These are phyloP conservation scores for Nibea coibor DNA, from an alignment of 2,113 vertebrate genomes.

Conservation along the genomic window DNA sequence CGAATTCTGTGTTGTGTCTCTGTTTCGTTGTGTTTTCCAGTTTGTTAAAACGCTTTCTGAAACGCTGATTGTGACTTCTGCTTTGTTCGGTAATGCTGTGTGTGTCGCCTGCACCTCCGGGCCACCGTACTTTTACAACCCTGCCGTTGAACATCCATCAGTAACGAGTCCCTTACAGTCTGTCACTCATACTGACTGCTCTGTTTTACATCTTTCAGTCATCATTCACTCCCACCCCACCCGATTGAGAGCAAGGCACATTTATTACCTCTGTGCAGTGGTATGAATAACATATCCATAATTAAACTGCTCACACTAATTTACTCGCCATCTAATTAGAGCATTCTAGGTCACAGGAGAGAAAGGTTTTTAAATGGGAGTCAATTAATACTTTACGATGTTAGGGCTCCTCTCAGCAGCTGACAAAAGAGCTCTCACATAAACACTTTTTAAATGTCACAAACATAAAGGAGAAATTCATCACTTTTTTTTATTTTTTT, in stretches of 20 bases:
- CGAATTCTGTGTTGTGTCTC: neutral
- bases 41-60: neutral
- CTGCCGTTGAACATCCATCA: neutral
- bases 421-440: constrained; percentile 10
- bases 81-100: neutral
- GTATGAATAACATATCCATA: constrained; percentile 66
- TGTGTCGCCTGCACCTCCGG: neutral
- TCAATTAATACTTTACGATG: constrained; percentile 64
- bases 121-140: neutral
- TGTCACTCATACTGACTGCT: neutral
- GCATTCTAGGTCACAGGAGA: constrained; percentile 39
- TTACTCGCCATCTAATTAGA: constrained; percentile 56
- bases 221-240: constrained; percentile 23
- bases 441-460: constrained; percentile 35
- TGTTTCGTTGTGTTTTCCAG: no score
- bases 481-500: constrained; percentile 20
- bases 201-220: neutral
- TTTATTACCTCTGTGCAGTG: constrained; percentile 42
- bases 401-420: constrained; percentile 24
- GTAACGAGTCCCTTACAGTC: neutral
- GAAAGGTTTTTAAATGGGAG: constrained; percentile 66
- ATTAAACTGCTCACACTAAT: constrained; percentile 71
- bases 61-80: neutral
- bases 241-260: constrained; percentile 10
- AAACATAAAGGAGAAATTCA: constrained; percentile 27